These are phyloP conservation scores for Stigmatopora nigra DNA, from an alignment of 2,113 vertebrate species.

Conservation along the genomic window DNA sequence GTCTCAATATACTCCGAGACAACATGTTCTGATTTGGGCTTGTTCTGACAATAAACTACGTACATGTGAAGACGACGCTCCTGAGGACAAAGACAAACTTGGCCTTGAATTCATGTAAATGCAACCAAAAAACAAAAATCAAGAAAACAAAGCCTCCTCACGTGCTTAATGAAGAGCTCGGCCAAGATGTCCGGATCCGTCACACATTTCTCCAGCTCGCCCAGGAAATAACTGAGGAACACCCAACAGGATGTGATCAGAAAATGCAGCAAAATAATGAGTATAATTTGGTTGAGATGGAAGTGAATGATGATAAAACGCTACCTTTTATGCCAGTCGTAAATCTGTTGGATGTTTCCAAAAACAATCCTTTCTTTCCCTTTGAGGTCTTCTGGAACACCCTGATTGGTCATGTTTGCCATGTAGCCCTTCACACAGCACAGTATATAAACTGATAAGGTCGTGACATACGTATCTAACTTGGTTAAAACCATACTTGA, in stretches of 20 bases:
- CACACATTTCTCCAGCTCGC: conserved; percentile 78
- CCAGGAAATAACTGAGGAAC: conserved; percentile 77
- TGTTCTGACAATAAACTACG: conserved; percentile 90
- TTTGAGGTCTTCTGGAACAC: conserved; percentile 78
- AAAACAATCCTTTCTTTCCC: conserved; percentile 87
- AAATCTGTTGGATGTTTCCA: conserved; percentile 88
- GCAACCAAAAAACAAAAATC: neutral
- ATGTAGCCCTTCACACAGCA: conserved; percentile 75
- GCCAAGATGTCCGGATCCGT: conserved; percentile 78
- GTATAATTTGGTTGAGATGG: conserved; percentile 5
- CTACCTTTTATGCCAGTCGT: conserved; percentile 86
- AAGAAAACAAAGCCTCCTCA: conserved; percentile 56
- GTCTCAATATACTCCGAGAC: conserved; percentile 85
- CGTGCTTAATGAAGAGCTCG: conserved; percentile 85
- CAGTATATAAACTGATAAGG: neutral
- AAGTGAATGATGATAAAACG: conserved; percentile 3
- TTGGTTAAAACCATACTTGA: neutral
- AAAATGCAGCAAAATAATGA: conserved; percentile 1
- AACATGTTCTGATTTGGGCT: conserved; percentile 85
- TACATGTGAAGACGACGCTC: conserved; percentile 89
- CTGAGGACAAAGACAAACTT: conserved; percentile 52
- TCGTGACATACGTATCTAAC: neutral
- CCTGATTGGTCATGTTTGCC: conserved; percentile 75
- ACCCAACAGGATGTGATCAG: conserved; percentile 26
- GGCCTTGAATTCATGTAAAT: neutral